Conservation (phyloP, 2,888 invertebrate species). For the Mythimna albipuncta region DNA sequence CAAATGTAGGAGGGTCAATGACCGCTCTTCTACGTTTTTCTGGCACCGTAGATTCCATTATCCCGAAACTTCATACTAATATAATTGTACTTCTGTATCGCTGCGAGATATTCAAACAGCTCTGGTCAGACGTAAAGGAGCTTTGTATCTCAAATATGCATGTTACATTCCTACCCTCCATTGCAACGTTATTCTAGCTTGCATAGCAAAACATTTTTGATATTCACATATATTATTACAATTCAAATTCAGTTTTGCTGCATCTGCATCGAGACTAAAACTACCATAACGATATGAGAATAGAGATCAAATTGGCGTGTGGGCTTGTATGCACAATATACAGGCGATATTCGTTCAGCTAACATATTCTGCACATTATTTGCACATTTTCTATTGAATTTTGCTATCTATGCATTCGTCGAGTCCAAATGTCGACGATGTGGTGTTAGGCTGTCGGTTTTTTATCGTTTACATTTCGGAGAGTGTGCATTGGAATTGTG, state of each 20-base stretch:
- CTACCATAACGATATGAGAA: background rate
- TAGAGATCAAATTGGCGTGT: slow-evolving; percentile 6
- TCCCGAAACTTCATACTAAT: background rate
- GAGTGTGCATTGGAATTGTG: too few relatives aligned
- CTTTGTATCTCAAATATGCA: slow-evolving; percentile 8
- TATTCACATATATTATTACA: slow-evolving; percentile 24
- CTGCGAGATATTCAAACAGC: background rate
- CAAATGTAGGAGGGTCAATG: too few relatives aligned
- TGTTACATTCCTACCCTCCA: background rate
- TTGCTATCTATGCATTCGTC: background rate
- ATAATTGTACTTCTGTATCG: background rate
- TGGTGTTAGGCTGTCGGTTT: too few relatives aligned
- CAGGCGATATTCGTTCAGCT: background rate
- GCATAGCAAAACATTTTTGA: slow-evolving; percentile 7
- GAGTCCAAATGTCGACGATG: too few relatives aligned
- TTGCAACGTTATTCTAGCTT: background rate
- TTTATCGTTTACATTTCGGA: too few relatives aligned
- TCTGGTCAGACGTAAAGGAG: background rate
- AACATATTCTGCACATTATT: slow-evolving; percentile 10
- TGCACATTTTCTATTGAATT: slow-evolving; percentile 6
- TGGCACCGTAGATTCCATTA: background rate
- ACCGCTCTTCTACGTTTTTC: too few relatives aligned
- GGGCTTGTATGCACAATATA: background rate
- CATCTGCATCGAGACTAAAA: background rate
- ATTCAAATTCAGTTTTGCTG: slow-evolving; percentile 16